Evolutionary conservation across 2,797 vertebrate species (phyloP).

Genomic region (Notolepis coatsorum): DNA sequence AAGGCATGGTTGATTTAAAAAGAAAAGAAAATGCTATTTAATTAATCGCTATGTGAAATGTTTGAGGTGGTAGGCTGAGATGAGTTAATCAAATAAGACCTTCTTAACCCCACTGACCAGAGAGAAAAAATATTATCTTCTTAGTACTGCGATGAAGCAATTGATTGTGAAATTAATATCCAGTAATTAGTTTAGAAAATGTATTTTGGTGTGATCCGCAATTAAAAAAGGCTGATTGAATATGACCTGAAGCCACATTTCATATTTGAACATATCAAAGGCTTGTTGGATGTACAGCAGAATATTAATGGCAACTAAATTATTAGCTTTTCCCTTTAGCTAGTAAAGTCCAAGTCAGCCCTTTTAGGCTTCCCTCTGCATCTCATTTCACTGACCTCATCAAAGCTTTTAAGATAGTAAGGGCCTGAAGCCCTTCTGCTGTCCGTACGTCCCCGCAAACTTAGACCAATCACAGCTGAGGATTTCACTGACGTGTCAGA

Average conservation of each 20-base stretch:
- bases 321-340: conserved; percentile 31
- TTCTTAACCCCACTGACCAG: conserved; percentile 39
- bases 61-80: conserved; percentile 42
- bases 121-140: conserved; percentile 5
- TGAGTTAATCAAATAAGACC: conserved; percentile 45
- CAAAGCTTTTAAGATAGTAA: no score
- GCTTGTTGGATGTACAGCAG: conserved; percentile 25
- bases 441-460: no score
- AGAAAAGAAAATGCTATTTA: no score
- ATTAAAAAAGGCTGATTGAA: conserved; percentile 35
- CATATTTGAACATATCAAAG: conserved; percentile 39
- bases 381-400: conserved; percentile 14
- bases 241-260: conserved; percentile 31
- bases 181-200: conserved; percentile 20
- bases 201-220: conserved; percentile 10
- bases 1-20: conserved; percentile 41
- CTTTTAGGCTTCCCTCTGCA: neutral
- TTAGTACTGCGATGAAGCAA: conserved; percentile 6
- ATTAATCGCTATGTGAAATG: conserved; percentile 53
- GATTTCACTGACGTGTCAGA: no score
- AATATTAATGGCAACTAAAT: conserved; percentile 47
- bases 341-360: conserved; percentile 24
- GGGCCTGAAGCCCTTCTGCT: no score
- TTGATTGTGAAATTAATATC: conserved; percentile 24
- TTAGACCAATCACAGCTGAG: no score